Base-by-base conservation (phyloP, 53 echinoderm and acorn worm species). In the Echinarachnius parma region DNA sequence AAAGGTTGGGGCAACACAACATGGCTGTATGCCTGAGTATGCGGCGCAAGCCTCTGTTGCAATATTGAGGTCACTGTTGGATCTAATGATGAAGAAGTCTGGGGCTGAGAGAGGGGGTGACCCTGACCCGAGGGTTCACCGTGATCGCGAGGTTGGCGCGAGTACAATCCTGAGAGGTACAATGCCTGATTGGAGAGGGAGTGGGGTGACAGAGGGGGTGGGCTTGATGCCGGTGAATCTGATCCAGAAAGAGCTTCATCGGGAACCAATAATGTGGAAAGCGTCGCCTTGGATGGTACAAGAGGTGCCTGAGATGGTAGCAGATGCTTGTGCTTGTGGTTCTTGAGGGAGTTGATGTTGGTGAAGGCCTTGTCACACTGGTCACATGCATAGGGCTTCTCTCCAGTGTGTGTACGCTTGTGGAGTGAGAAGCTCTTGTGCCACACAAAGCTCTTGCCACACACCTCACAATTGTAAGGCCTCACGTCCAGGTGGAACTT, bases 311-410 rank as follows among this genome's bases (percentile, higher is more conserved):
- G 5, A 28, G 15, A 25, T 7, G 26, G 36, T 1, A 28, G 19
- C 27, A 72, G 56, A 57, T 72, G 74, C 74, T 54, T 72, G 18
- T 57, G 74, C 14, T 36, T 56, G 28, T 72, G 74, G 57, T 57
- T 56, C 57, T 72, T 72, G 16, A 72, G 57, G 23, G 74, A 72
- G 56, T 57, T 57, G 57, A 72, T 72, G 57, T 72, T 72, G 37
- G 74, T 56, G 44, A 72, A 72, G 3, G 19, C 56, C 42, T 72
- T 72, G 5, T 56, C 57, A 28, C 74, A 72, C 2, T 56, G 42
- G 21, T 54, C 36, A n/a, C 74, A 72, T 0, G 36, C 8, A 46
- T 72, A 72, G 4, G 74, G 74, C 57, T 72, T 72, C 39, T 72
- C 74, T 1, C 74, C 74, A 0, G 74, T 72, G 42, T 72, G 74